Conservation (phyloP, 2,797 vertebrate genomes). For the Lepus townsendii region DNA sequence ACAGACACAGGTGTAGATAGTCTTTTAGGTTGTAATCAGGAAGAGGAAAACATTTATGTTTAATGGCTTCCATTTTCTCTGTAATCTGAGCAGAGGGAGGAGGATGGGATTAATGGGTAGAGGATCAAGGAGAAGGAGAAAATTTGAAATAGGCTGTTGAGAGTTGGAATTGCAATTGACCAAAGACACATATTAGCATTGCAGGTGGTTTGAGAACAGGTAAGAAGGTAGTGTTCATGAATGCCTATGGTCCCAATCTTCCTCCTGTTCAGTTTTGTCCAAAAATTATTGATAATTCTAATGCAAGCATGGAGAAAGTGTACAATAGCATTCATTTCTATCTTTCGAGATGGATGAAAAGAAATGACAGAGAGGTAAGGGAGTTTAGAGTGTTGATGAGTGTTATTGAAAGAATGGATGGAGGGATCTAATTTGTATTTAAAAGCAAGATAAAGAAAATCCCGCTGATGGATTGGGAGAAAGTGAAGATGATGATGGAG, state of each 20-base stretch:
- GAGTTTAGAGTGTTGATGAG: constrained; percentile 22
- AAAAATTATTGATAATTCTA: constrained; percentile 21
- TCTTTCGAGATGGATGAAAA: constrained; percentile 1
- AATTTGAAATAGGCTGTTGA: background rate
- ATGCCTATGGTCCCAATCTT: background rate
- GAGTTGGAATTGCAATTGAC: constrained; percentile 9
- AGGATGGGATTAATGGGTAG: background rate
- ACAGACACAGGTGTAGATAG: background rate
- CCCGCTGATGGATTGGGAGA: background rate
- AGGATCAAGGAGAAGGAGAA: constrained; percentile 14
- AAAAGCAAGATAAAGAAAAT: constrained; percentile 42
- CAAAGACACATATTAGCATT: constrained; percentile 36
- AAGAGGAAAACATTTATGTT: background rate
- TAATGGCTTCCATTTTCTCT: constrained; percentile 45
- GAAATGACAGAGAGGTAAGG: constrained; percentile 44
- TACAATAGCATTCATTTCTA: background rate
- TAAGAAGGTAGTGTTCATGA: background rate
- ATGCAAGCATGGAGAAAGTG: background rate
- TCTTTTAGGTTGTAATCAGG: constrained; percentile 45
- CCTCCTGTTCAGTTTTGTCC: constrained; percentile 6
- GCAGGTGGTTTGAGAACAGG: background rate
- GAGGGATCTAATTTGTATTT: background rate
- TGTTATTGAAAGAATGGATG: constrained; percentile 26
- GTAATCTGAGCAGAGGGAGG: background rate
- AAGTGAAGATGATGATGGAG: background rate